phyloP scores from a whole-genome alignment of 1,140 invertebrate genomes.

The Penaeus japonicus region DNA sequence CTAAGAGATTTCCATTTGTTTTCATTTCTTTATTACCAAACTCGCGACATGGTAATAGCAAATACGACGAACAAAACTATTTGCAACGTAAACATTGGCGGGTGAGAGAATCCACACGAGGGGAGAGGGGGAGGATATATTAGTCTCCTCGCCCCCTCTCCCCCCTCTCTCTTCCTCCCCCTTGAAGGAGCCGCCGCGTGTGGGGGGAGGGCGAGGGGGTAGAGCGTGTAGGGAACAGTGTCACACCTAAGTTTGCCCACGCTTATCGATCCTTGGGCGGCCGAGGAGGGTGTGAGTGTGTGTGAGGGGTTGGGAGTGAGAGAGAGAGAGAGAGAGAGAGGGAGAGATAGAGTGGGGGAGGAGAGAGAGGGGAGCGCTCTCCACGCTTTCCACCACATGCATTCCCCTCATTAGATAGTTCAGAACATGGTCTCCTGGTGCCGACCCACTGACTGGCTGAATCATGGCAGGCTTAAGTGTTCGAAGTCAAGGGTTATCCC shows the following conservation, averaged over 20 bases:
- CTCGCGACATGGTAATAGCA: background rate
- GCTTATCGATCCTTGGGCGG: background rate
- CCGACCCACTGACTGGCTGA: too few relatives aligned
- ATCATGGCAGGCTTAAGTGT: too few relatives aligned
- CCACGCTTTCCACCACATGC: background rate
- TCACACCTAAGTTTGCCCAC: conserved; percentile 24
- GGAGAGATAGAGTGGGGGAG: background rate
- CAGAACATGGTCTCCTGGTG: too few relatives aligned
- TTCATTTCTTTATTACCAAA: background rate
- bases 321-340: background rate
- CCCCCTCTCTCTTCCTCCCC: background rate
- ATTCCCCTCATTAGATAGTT: background rate
- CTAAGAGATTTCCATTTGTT: background rate
- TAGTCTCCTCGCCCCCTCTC: background rate
- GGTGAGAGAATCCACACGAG: background rate
- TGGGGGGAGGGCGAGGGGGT: background rate
- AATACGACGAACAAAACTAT: background rate
- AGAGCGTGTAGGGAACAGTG: background rate
- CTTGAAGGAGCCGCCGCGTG: background rate
- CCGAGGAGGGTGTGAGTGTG: background rate
- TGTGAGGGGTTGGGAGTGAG: background rate
- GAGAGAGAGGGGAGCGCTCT: background rate
- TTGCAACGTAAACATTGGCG: background rate
- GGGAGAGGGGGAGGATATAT: background rate
- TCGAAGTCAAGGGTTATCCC: too few relatives aligned